Base-by-base conservation (phyloP, 2,888 invertebrate species). In the Loripinus fragilis region DNA sequence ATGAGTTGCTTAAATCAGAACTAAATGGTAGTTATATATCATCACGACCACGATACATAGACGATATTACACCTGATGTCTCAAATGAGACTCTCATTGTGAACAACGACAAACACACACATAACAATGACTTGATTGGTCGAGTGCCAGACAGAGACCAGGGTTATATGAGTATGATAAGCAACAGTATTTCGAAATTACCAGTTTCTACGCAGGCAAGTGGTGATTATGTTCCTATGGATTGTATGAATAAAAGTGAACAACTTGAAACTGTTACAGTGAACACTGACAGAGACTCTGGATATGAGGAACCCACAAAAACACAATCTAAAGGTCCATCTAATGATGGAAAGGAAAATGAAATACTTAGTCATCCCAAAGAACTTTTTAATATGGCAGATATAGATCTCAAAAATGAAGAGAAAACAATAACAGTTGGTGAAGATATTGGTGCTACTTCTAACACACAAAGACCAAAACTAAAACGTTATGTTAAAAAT, bases 211-310 rank as follows among this genome's bases (percentile, higher is more conserved):
- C 33, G 30, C 60, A 60, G 23, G 33, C 60, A 17, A 60, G 60
- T 17, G 60, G 60, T 8, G 60, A 30, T 17, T 60, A 60, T 60
- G 17, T 60, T 7, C 33, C 60, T 33, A 60, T 60, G 60, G 60
- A 60, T 20, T 33, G 2, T 60, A 17, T 15, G 3, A 33, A 30
- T 20, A 5, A 30, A 60, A 7, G 1, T 17, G 33, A 33, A 1
- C 8, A 1, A 12, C 33, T 5, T 30, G 8, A 20, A 2, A 60
- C 7, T 17, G 1, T 20, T 12, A 5, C 3, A 12, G 23, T 33
- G 30, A 60, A 20, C 1, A 60, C 17, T 10, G 33, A 30, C 3
- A 60, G 60, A 20, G 60, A 60, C 23, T 60, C 33, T 8, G 60
- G 60, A 17, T 60, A 60, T 60, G 60, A 33, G 20, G 60, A 60